Conservation (phyloP, 2,888 invertebrate species). For the Agrochola litura region DNA sequence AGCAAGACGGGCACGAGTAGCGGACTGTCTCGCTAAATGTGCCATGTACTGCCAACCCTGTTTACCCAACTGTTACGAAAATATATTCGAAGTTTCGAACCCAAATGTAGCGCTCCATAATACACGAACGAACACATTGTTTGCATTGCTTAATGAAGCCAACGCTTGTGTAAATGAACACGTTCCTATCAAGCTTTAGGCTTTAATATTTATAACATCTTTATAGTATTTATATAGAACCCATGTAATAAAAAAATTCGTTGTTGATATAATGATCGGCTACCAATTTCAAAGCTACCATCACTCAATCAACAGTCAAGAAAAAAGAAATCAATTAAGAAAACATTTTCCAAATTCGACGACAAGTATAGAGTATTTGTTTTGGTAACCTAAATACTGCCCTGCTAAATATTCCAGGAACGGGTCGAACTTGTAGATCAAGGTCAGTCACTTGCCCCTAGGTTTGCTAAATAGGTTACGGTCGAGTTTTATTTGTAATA, state of each 20-base stretch:
- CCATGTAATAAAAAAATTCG: neutral
- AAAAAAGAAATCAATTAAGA: conserved; percentile 31
- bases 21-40: conserved; percentile 36
- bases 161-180: conserved; percentile 51
- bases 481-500: conserved; percentile 51
- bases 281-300: conserved; percentile 11
- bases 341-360: conserved; percentile 16
- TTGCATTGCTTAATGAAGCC: conserved; percentile 56
- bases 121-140: conserved; percentile 56
- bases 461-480: conserved; percentile 65
- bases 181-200: conserved; percentile 27
- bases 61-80: conserved; percentile 35
- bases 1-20: conserved; percentile 45
- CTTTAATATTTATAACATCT: conserved; percentile 29
- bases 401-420: conserved; percentile 53
- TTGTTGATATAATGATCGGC: conserved; percentile 4
- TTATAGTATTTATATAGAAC: neutral
- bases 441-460: conserved; percentile 61
- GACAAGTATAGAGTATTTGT: conserved; percentile 42
- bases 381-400: conserved; percentile 49
- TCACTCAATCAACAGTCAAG: conserved; percentile 2
- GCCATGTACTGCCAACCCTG: conserved; percentile 39
- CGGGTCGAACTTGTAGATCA: conserved; percentile 64
- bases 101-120: conserved; percentile 38
- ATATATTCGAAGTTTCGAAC: conserved; percentile 47